Conservation (phyloP, 2,113 vertebrate species). For the Rhinolophus ferrumequinum region DNA sequence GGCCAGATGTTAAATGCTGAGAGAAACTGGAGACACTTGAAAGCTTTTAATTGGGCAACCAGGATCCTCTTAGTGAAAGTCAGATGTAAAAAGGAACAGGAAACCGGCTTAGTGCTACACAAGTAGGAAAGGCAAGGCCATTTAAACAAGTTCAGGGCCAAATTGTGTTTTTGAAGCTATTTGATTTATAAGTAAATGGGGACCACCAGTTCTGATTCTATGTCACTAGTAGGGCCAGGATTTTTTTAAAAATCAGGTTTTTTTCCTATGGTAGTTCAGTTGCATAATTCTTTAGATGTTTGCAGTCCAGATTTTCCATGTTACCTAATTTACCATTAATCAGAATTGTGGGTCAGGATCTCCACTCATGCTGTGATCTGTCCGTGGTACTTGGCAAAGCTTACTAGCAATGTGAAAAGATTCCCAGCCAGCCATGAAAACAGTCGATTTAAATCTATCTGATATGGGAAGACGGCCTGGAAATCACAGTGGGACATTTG, state of each 20-base stretch:
- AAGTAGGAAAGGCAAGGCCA: not conserved
- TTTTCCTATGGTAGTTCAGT: not conserved
- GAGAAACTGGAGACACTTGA: not conserved
- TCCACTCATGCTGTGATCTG: constrained; percentile 67
- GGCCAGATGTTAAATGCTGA: not conserved
- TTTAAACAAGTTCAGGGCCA: not conserved
- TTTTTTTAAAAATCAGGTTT: not conserved
- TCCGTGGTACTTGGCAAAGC: constrained; percentile 78
- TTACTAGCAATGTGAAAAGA: not conserved
- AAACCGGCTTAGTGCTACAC: not conserved
- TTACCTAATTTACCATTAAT: not conserved
- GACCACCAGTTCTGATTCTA: not conserved
- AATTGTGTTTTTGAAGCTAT: not conserved
- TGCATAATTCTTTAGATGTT: not conserved
- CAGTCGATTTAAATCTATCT: not conserved
- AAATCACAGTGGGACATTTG: not conserved
- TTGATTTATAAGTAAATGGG: not conserved
- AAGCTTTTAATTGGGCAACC: not conserved
- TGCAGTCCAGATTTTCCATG: not conserved
- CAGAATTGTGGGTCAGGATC: constrained; percentile 26
- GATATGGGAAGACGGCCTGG: not conserved
- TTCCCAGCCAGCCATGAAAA: constrained; percentile 14
- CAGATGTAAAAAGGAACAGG: not conserved
- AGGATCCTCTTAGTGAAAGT: not conserved
- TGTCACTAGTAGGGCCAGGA: not conserved